Conservation (phyloP, 2,113 vertebrate genomes). For the Albula glossodonta region DNA sequence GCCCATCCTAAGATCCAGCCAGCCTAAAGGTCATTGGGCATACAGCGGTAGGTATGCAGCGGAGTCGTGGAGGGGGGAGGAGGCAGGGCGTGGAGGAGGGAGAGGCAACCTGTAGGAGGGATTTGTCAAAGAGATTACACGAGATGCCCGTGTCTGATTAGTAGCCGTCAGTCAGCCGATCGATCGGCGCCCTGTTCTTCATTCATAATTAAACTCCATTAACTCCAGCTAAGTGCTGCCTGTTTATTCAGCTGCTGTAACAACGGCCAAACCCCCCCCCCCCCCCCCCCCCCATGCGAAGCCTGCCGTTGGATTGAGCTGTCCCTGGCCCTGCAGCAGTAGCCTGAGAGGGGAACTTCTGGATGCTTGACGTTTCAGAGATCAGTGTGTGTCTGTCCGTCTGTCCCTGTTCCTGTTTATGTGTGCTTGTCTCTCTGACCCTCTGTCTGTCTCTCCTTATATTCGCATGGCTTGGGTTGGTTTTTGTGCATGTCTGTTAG, state of each 20-base stretch:
- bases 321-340: conserved; percentile 33
- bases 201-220: conserved; percentile 59
- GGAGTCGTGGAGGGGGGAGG: background rate
- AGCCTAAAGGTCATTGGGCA: background rate
- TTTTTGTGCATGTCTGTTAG: background rate
- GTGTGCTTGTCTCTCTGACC: too few species aligned
- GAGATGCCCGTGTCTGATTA: conserved; percentile 36
- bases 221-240: conserved; percentile 44
- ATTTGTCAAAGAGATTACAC: conserved; percentile 15
- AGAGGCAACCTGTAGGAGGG: conserved; percentile 6
- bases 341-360: background rate
- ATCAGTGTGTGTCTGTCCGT: background rate
- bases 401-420: background rate
- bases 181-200: conserved; percentile 44
- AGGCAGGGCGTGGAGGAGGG: background rate
- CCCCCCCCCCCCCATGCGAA: background rate
- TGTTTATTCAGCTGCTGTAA: conserved; percentile 49
- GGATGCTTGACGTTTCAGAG: background rate
- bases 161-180: conserved; percentile 36
- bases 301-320: conserved; percentile 42
- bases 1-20: background rate
- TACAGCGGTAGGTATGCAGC: too few species aligned
- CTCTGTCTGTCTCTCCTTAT: background rate
- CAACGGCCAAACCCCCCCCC: conserved; percentile 16
- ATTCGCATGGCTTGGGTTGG: background rate